Base-by-base conservation (phyloP, 64 coral and sea anemone genomes). In the Anthopleura sola region DNA sequence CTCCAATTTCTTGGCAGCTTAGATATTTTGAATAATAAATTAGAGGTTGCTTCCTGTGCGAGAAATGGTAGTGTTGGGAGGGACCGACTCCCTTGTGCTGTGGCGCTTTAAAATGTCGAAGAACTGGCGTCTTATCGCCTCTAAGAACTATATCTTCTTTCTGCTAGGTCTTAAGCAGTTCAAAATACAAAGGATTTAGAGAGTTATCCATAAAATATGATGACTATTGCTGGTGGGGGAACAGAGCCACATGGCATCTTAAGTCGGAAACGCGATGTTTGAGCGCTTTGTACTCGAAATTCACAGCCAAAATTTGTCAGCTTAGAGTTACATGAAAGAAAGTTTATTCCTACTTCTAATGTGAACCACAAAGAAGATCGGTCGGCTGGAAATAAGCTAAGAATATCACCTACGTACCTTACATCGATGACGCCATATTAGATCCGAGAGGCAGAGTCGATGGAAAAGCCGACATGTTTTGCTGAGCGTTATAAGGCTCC, bases 391-490 rank as follows among this genome's bases (percentile, higher is more conserved):
- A 44, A 47, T 44, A 18, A 44, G 20, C 76, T 64, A 88, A 88
- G 82, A 84, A 83, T 83, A 91, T 81, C 60, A 85, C 74, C 39
- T 23, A 96, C 96, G 83, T 92, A 99, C 97, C 93, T 88, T 99
- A 86, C 97, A 99, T 44, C 92, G 97, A 90, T 99, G 97, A 99
- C 97, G 97, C 97, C 97, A 99, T 99, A 99, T 99, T 77, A 99
- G 88, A 94, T 99, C 88, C 56, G 97, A 95, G n/a, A 95, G 97
- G 85, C 93, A 99, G 68, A 99, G 97, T 77, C 97, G 97, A 50
- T 99, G 90, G 85, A 99, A 99, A 54, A 99, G 87, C 37, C 93
- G 92, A 83, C 97, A 99, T 87, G 93, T 95, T 83, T 99, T 99
- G 87, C 97, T 94, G 89, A 99, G 69, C 81, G 83, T 94, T 90